Percentiles rank a stretch among this genome's conserved stretches.
These are phyloP conservation scores for Patella caerulea DNA, from an alignment of 2,888 invertebrate genomes.

Conservation along the genomic window DNA sequence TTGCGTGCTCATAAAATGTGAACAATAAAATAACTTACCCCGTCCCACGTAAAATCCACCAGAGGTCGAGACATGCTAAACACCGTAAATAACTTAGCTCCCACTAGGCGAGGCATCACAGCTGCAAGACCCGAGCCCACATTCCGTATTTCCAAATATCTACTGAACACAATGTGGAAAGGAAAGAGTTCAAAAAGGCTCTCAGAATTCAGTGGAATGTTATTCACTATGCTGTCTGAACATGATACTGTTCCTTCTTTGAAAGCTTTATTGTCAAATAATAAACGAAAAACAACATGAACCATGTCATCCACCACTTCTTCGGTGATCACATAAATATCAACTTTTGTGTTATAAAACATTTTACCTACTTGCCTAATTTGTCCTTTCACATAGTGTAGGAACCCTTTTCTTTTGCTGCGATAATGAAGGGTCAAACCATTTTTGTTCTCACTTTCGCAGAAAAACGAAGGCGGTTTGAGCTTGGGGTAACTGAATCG, in stretches of 20 bases:
- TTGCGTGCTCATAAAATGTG: background rate
- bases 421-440: slow-evolving; percentile 88
- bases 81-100: slow-evolving; percentile 91
- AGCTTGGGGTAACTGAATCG: slow-evolving; percentile 93
- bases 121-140: slow-evolving; percentile 68
- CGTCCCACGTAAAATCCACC: slow-evolving; percentile 94
- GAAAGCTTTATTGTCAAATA: slow-evolving; percentile 85
- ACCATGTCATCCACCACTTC: slow-evolving; percentile 90
- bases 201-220: slow-evolving; percentile 48
- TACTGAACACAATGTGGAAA: slow-evolving; percentile 97
- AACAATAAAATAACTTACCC: slow-evolving; percentile 78
- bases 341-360: slow-evolving; percentile 95
- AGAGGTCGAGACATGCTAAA: slow-evolving; percentile 93
- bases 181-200: slow-evolving; percentile 97
- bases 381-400: slow-evolving; percentile 97
- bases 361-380: slow-evolving; percentile 91
- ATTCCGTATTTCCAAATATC: slow-evolving; percentile 66
- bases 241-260: slow-evolving; percentile 36
- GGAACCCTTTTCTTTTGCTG: slow-evolving; percentile 92
- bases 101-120: slow-evolving; percentile 71
- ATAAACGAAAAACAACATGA: slow-evolving; percentile 93
- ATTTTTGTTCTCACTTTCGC: slow-evolving; percentile 90
- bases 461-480: slow-evolving; percentile 95
- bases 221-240: slow-evolving; percentile 38
- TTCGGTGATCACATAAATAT: slow-evolving; percentile 88